Evolutionary conservation across 2,888 invertebrate species (phyloP), one percentile per base, ranked within the genome.

Genomic region (Napeogenes sylphis): DNA sequence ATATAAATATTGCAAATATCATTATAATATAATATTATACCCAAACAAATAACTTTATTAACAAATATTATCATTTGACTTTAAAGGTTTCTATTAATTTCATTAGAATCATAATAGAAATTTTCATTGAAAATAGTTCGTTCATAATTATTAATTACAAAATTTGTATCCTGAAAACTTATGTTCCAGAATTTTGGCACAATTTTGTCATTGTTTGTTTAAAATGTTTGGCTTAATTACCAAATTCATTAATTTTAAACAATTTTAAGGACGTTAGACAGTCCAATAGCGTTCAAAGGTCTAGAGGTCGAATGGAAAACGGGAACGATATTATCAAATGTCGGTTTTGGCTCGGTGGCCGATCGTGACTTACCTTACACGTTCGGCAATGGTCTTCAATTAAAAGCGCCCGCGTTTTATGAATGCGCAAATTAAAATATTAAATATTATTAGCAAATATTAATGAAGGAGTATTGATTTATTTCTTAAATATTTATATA

Each of bases 281-380:
- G 76, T 73, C 77, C 75, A 71, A 73, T 73, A 71, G 72, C 74
- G 79, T 75, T 75, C 74, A 76, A 73, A 79, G 79, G 84, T 81
- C 81, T 80, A 62, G 62, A 75, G 87, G 87, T 85, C 87, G 84
- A 75, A 76, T 76, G 80, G 79, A 79, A 81, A 84, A 85, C 76
- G 80, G 80, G 86, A 81, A 81, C 87, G 89, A 89, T 89, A 79
- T 82, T 88, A 90, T 90, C 90, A 79, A 82, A 83, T 80, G 86
- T 85, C 84, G 83, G 83, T 82, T 85, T 84, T 81, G 82, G 85
- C 82, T 82, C 83, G 84, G 83, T 84, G 83, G 83, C 81, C 83
- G 81, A 76, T 90, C 89, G 89, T 90, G 90, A 89, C 90, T 88
- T 85, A 84, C 89, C 87, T 85, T 89, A 87, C 83, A 79, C 77